phyloP scores from a whole-genome alignment of 2,888 invertebrate genomes.

The Melangyna quadrimaculata region DNA sequence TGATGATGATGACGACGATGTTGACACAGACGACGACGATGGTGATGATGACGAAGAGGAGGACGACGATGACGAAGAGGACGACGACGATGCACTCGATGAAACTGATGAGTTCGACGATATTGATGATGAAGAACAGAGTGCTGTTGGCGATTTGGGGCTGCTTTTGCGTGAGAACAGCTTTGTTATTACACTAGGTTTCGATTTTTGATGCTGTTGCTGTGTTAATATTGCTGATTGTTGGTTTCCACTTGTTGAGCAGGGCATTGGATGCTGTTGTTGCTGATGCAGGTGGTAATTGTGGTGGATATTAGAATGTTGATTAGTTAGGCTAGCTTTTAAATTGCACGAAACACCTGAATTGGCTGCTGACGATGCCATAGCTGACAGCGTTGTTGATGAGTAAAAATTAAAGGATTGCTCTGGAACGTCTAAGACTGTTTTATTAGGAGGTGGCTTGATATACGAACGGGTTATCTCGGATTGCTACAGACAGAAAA shows the following conservation, averaged over 20 bases:
- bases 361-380: slow-evolving; percentile 63
- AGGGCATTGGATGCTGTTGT: slow-evolving; percentile 63
- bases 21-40: slow-evolving; percentile 75
- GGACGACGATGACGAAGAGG: slow-evolving; percentile 76
- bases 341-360: slow-evolving; percentile 73
- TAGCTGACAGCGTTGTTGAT: slow-evolving; percentile 68
- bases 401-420: slow-evolving; percentile 76
- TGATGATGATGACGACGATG: slow-evolving; percentile 72
- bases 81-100: slow-evolving; percentile 72
- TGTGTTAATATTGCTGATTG: slow-evolving; percentile 49
- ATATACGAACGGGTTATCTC: slow-evolving; percentile 86
- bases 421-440: slow-evolving; percentile 86
- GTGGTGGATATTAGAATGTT: slow-evolving; percentile 70
- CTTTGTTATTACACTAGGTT: slow-evolving; percentile 80
- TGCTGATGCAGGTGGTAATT: slow-evolving; percentile 66
- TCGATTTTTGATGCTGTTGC: slow-evolving; percentile 77
- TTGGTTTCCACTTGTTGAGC: slow-evolving; percentile 58
- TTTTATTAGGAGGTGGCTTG: slow-evolving; percentile 86
- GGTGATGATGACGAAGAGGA: slow-evolving; percentile 73
- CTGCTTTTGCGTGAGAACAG: slow-evolving; percentile 81
- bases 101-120: slow-evolving; percentile 69
- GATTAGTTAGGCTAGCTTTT: slow-evolving; percentile 70
- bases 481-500: slow-evolving; percentile 83
- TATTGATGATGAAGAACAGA: slow-evolving; percentile 74
- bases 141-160: slow-evolving; percentile 79